These are phyloP conservation scores for Chymomyza procnemis DNA, from an alignment of 2,888 invertebrate species.

Conservation along the genomic window DNA sequence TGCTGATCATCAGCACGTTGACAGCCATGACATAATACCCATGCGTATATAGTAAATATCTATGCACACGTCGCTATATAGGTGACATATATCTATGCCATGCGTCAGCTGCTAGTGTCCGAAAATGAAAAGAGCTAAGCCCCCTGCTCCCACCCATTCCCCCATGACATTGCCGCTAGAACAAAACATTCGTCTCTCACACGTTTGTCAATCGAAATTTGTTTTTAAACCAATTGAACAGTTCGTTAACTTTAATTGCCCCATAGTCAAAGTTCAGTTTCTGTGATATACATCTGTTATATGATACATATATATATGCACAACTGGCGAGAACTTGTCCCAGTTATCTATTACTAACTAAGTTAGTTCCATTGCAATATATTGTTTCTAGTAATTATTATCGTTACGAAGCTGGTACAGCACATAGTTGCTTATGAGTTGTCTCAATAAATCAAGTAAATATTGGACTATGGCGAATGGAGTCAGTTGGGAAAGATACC, in stretches of 20 bases:
- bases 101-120: constrained; percentile 19
- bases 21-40: constrained; percentile 52
- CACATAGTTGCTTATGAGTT: no score
- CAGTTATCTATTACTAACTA: not conserved
- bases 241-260: constrained; percentile 64
- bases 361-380: not conserved
- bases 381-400: not conserved
- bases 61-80: constrained; percentile 23
- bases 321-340: not conserved
- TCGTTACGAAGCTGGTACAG: not conserved
- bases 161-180: constrained; percentile 32
- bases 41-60: constrained; percentile 21
- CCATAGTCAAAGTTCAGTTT: constrained; percentile 55
- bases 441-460: no score
- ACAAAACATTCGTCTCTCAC: not conserved
- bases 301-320: not conserved
- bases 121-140: not conserved
- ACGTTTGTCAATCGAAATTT: constrained; percentile 38
- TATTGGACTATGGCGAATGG: no score
- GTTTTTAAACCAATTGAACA: constrained; percentile 53
- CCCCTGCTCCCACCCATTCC: not conserved
- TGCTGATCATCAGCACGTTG: constrained; percentile 9
- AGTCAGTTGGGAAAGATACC: no score
- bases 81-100: constrained; percentile 19
- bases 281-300: constrained; percentile 12